Base-by-base conservation (phyloP, 2,113 vertebrate genomes). In the Corydoras maculifer region DNA sequence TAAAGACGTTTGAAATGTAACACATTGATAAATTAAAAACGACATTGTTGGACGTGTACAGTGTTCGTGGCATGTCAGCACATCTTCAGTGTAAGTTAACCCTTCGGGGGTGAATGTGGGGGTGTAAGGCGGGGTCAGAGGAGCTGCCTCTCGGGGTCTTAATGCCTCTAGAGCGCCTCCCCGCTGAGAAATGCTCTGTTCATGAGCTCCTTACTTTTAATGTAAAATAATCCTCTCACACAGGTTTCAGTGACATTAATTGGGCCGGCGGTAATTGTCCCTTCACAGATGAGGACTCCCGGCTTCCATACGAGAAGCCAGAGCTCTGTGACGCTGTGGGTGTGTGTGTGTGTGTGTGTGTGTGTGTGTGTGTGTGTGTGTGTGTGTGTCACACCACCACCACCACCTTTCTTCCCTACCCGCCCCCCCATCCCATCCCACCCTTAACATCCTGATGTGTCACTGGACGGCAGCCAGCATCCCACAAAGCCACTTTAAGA, bases 181-280 rank as follows among this genome's bases (percentile, higher is more conserved):
- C 72, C 68, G 60, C 64, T 60, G 58, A 65, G 75, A 78, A 75
- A 76, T 43, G 50, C 72, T 62, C 58, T 66, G 69, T 77, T 83
- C 70, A 14, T 69, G 48, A 80, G 75, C 79, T 65, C 72, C 70
- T 69, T 82, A 80, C 77, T 83, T 84, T 84, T 77, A 83, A 59
- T 82, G 68, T 80, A 82, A 86, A 82, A 76, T 84, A 86, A 86
- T 86, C 83, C 81, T 81, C 81, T 84, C 79, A 84, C 80, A 85
- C 87, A 83, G 79, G 80, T 84, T 81, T 86, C 81, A 74, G 71
- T 84, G 82, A 78, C 85, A 81, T 84, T 85, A 88, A 88, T 84
- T 88, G 84, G 73, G 71, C 81, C 77, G 69, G 75, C 78, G 82
- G 76, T 86, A 87, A 86, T 85, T 83, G 83, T 84, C 75, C 80